Conservation (phyloP, 2,888 invertebrate genomes). For the Sarcophaga caerulescens region DNA sequence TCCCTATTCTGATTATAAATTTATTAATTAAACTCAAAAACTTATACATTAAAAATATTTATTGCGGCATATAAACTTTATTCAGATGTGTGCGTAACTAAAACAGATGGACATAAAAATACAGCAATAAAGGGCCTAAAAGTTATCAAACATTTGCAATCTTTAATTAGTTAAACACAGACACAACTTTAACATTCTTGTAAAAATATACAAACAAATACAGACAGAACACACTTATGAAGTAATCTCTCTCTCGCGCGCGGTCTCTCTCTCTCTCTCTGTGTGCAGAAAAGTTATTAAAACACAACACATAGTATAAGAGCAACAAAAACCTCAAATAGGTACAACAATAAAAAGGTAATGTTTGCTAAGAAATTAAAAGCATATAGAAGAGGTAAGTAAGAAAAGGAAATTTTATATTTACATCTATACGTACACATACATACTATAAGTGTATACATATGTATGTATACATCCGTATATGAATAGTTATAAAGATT, state of each 20-base stretch:
- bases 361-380: background rate
- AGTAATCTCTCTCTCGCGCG: too few species aligned
- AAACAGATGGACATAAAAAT: background rate
- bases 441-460: background rate
- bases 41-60: too few species aligned
- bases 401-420: background rate
- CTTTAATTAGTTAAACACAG: constrained; percentile 13
- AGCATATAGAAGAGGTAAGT: background rate
- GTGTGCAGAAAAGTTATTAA: background rate
- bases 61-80: background rate
- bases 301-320: background rate
- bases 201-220: background rate
- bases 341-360: background rate
- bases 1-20: too few species aligned
- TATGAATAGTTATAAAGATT: too few species aligned
- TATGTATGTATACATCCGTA: too few species aligned
- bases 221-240: background rate
- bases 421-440: background rate
- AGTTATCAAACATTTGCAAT: constrained; percentile 7
- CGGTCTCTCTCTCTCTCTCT: too few species aligned
- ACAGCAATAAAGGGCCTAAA: background rate
- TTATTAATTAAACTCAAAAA: too few species aligned
- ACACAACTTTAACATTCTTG: background rate
- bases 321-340: background rate
- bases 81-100: background rate